Evolutionary conservation across 2,888 invertebrate genomes (phyloP), one percentile per base, ranked within the genome.

Genomic region (Pharmacophagus antenor): DNA sequence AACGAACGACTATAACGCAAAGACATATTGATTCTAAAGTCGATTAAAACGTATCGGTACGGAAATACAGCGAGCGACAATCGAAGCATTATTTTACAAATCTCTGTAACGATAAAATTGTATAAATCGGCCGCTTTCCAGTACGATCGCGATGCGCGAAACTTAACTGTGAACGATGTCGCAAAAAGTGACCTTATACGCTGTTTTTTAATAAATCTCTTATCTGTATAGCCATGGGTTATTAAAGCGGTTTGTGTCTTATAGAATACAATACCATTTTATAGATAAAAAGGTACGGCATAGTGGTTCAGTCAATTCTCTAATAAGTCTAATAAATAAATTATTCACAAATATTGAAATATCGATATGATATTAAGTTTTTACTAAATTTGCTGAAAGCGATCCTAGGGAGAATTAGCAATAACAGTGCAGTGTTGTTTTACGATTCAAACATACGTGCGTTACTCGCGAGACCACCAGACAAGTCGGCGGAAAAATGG

Each of bases 381-480:
- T 3, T 12, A 31, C 1, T 1, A 3, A 12, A 31, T 12, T 31
- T 31, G 31, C 3, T 31, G 31, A 12, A 27, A 27, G 27, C 10
- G 31, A 12, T 31, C 15, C 12, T 31, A 3, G 12, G 15, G 3
- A 31, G 15, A 10, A 10, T 12, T 31, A 12, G 3, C 12, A 12
- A 31, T 2, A 15, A 8, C 8, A 31, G 2, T 72, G 75, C 74
- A 76, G 70, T 67, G 58, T 64, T 66, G 63, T 67, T 70, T 71
- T 70, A 70, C 67, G 69, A 71, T 70, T 68, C 63, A 70, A 66
- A 37, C 15, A 37, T 15, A 69, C 70, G 56, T 66, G 46, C 56
- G 67, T 65, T 65, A 66, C 63, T 61, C 65, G 59, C 60, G 56
- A 63, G 48, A 60, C 59, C 15, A 48, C 42, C 44, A 50, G 60